These are phyloP conservation scores for Thamnophis elegans DNA, from an alignment of 2,797 vertebrate species.

Conservation along the genomic window DNA sequence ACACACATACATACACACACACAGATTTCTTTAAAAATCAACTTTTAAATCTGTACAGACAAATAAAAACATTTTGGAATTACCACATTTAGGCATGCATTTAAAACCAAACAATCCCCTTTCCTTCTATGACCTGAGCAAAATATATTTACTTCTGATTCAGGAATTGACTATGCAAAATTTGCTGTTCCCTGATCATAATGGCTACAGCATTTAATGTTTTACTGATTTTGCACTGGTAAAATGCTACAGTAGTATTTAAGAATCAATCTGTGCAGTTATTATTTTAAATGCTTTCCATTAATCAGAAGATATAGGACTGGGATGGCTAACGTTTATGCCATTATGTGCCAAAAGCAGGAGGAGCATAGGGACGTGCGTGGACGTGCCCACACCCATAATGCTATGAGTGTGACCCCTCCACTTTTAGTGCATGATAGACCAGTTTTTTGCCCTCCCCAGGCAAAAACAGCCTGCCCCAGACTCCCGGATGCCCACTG, in stretches of 20 bases:
- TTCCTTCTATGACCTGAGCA: neutral
- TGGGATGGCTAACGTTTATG: too few relatives aligned
- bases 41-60: neutral
- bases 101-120: neutral
- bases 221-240: neutral
- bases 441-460: too few relatives aligned
- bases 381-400: too few relatives aligned
- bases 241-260: neutral
- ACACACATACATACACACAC: too few relatives aligned
- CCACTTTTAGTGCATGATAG: too few relatives aligned
- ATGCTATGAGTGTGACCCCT: too few relatives aligned
- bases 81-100: neutral
- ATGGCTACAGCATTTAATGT: neutral
- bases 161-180: neutral
- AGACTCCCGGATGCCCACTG: too few relatives aligned
- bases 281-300: neutral
- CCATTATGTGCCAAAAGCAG: too few relatives aligned
- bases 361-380: too few relatives aligned
- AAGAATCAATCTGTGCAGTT: neutral
- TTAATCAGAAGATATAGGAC: neutral
- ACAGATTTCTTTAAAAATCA: neutral
- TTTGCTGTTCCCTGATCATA: neutral
- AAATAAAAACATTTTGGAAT: neutral
- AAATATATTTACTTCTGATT: neutral
- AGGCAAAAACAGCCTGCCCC: too few relatives aligned